Evolutionary conservation across 2,113 vertebrate genomes (phyloP).

Genomic region (Melanotaenia duboulayi): DNA sequence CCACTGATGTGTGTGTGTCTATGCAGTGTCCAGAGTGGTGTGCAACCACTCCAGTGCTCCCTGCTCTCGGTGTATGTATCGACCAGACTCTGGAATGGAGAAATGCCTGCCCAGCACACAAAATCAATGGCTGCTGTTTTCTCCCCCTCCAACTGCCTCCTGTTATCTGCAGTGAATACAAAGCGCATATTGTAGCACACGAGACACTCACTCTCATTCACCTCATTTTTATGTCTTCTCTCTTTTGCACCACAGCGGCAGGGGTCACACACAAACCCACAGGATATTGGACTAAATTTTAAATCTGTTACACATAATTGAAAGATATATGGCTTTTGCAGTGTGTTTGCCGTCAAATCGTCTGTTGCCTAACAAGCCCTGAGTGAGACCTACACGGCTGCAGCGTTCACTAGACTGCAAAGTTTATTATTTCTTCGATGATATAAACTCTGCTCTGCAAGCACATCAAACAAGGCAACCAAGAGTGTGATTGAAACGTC

Average conservation of each 20-base stretch:
- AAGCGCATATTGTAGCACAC: constrained; percentile 65
- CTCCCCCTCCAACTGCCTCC: constrained; percentile 69
- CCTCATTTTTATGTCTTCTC: constrained; percentile 59
- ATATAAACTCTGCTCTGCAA: constrained; percentile 34
- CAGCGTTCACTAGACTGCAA: constrained; percentile 36
- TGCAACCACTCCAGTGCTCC: constrained; percentile 46
- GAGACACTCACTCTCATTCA: constrained; percentile 49
- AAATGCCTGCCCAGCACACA: constrained; percentile 81
- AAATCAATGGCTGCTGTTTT: constrained; percentile 85
- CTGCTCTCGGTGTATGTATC: constrained; percentile 75
- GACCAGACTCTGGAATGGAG: constrained; percentile 83
- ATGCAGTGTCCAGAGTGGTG: constrained; percentile 55
- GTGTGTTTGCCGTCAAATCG: constrained; percentile 29
- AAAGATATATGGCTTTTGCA: constrained; percentile 57
- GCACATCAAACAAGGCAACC: constrained; percentile 65
- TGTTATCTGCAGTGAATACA: constrained; percentile 79
- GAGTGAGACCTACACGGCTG: constrained; percentile 33
- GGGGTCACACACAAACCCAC: constrained; percentile 28
- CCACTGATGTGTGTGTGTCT: constrained; percentile 19
- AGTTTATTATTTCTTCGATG: constrained; percentile 66
- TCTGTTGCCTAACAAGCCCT: constrained; percentile 46
- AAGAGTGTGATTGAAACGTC: constrained; percentile 57
- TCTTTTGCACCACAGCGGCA: constrained; percentile 13
- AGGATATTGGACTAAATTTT: constrained; percentile 60
- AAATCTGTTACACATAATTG: constrained; percentile 62